Conservation (phyloP, 2,113 vertebrate species). For the Hydropotes inermis region DNA sequence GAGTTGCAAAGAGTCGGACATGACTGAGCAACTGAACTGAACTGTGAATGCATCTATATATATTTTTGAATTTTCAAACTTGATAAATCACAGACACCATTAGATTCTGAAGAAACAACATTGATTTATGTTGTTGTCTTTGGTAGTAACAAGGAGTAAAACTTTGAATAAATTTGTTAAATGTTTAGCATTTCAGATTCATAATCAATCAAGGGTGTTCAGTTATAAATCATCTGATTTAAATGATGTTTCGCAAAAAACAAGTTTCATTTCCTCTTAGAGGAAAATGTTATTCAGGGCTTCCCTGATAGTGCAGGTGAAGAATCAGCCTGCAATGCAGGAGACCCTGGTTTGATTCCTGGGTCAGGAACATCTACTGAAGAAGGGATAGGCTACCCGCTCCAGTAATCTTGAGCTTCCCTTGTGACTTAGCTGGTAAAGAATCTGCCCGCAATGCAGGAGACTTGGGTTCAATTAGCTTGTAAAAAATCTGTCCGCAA, state of each 20-base stretch:
- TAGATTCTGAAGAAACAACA: not conserved
- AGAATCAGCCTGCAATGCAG: not conserved
- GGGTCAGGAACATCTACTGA: not conserved
- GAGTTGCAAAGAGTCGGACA: not conserved
- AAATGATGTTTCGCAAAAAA: not conserved
- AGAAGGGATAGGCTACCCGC: not conserved
- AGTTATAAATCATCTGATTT: not conserved
- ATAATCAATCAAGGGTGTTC: not conserved
- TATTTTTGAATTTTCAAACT: not conserved
- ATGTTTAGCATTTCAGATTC: not conserved
- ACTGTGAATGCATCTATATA: not conserved
- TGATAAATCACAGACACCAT: not conserved
- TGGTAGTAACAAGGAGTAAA: not conserved
- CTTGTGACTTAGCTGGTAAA: not conserved
- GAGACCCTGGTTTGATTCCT: not conserved
- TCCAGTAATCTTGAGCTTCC: not conserved
- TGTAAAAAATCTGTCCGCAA: not conserved
- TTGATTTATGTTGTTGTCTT: not conserved
- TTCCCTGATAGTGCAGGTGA: not conserved
- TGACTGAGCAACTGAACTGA: not conserved
- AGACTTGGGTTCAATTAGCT: not conserved
- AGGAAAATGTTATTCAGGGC: not conserved
- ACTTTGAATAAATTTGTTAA: not conserved
- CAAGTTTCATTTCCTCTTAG: not conserved
- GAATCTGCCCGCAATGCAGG: not conserved